Evolutionary conservation across 2,797 vertebrate species (phyloP), one percentile per base, ranked within the genome.

Genomic region (Synaphobranchus kaupii): DNA sequence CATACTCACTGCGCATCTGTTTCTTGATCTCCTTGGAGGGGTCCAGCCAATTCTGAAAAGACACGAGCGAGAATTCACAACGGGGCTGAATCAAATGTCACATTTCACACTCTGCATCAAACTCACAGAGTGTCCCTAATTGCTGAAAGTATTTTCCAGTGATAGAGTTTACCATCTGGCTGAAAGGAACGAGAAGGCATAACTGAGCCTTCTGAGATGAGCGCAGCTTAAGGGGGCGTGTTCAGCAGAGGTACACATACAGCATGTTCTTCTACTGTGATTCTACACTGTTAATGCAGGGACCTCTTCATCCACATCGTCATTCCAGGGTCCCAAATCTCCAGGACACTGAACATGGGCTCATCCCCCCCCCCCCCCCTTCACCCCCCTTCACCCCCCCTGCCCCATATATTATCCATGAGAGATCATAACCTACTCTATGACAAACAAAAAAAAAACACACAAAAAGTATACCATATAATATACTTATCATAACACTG

Each of bases 1-100:
- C 66, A 90, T 85, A 97, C 98, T 99, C 94, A 99, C 98, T 98
- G 94, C 97, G 97, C 93, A 98, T 98, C 96, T 99, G 98, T 93
- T 99, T 99, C 96, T 99, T 99, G 93, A 99, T 98, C 95, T 99
- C 98, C 94, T 99, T 99, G 92, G 98, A 99, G 80, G 98, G 98
- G 91, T 99, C 98, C 95, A 99, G 93, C 98, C 98, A 99, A 93
- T 99, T 99, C 98, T 99, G 96, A 90, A 90, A 97, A 88, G 92
- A 95, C 94, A 96, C 90, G 91, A 89, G 87, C 89, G 84, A 93
- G 78, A 88, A 90, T 90, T 94, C 91, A 94, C 87, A 89, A 58
- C 66, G 88, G 89, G 86, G 90, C 86, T 39, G 86, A 8, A 31
- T 73, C 85, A 92, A 88, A 92, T 87, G 88, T 76, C 88, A 82